These are phyloP conservation scores for Myotis daubentonii DNA, from an alignment of 2,797 vertebrate species.

Conservation along the genomic window DNA sequence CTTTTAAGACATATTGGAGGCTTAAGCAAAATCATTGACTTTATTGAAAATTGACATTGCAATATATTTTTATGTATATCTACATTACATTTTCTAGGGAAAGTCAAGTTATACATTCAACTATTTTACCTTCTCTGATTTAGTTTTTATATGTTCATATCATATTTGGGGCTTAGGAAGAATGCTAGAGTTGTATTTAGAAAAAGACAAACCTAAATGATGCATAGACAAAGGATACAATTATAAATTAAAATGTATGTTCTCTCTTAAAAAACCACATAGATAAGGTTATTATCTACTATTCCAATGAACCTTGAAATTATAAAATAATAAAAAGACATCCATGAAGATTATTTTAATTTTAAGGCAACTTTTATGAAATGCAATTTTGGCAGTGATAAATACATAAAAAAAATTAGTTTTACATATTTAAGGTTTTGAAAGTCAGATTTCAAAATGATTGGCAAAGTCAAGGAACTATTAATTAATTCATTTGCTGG, in stretches of 20 bases:
- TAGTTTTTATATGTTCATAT: not conserved
- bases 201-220: not conserved
- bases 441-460: slow-evolving; percentile 11
- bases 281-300: not conserved
- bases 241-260: not conserved
- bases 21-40: not conserved
- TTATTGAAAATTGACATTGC: not conserved
- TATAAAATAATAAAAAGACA: not conserved
- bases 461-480: not conserved
- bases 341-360: not conserved
- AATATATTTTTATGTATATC: not conserved
- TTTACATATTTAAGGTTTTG: not conserved
- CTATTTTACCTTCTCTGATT: not conserved
- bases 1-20: not conserved
- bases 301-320: not conserved
- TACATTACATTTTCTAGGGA: not conserved
- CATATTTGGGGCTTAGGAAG: not conserved
- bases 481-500: slow-evolving; percentile 16
- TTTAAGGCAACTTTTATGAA: not conserved
- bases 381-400: not conserved
- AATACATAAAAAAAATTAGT: not conserved
- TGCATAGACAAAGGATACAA: not conserved
- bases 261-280: not conserved
- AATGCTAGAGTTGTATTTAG: not conserved
- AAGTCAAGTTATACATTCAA: not conserved